These are phyloP conservation scores for Anadara kagoshimensis DNA, from an alignment of 1,140 invertebrate species.

Conservation along the genomic window DNA sequence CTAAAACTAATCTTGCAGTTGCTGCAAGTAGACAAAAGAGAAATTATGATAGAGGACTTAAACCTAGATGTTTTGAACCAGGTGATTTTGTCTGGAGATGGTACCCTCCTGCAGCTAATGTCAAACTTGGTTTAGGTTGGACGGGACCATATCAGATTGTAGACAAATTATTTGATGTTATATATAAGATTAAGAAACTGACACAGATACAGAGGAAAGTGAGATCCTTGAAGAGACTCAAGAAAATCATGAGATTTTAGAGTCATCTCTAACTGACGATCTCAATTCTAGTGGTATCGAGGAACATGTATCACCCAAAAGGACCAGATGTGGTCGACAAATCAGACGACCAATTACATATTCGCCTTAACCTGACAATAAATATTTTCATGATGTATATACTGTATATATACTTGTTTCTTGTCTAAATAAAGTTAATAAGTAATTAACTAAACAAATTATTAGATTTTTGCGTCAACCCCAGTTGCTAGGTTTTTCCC, in stretches of 20 bases:
- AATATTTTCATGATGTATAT: too few species aligned
- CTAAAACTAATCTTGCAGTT: not conserved
- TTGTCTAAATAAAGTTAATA: too few species aligned
- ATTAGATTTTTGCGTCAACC: too few species aligned
- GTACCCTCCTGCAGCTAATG: conserved; percentile 13
- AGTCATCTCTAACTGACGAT: too few species aligned
- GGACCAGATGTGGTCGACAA: not conserved
- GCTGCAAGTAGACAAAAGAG: conserved; percentile 7
- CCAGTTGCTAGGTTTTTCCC: too few species aligned
- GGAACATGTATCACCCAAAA: not conserved
- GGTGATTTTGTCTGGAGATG: conserved; percentile 30
- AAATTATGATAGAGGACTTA: conserved; percentile 15
- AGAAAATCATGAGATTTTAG: not conserved
- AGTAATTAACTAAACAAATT: too few species aligned
- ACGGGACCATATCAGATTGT: not conserved
- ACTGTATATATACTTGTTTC: too few species aligned
- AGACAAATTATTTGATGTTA: conserved; percentile 13
- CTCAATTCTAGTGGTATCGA: not conserved
- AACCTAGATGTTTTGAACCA: not conserved
- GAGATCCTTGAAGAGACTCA: not conserved
- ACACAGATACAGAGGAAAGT: not conserved
- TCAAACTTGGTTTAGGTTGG: conserved; percentile 18
- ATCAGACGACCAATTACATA: conserved; percentile 1
- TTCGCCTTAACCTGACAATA: too few species aligned
- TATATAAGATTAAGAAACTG: conserved; percentile 7